These are phyloP conservation scores for Lymantria dispar DNA, from an alignment of 2,888 invertebrate species.

Conservation along the genomic window DNA sequence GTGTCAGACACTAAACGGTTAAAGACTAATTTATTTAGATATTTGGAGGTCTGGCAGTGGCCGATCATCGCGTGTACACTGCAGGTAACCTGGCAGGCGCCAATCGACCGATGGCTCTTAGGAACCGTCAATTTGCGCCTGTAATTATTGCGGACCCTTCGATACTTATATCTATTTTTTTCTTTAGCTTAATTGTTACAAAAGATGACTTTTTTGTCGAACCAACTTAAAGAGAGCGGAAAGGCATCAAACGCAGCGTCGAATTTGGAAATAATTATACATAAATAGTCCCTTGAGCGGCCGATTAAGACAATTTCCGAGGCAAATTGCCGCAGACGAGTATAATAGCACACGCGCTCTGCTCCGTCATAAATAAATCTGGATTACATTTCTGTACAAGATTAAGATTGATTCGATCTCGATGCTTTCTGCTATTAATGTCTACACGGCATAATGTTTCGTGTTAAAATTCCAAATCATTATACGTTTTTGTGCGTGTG, in stretches of 20 bases:
- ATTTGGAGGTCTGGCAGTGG: conserved; percentile 36
- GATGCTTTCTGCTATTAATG: conserved; percentile 79
- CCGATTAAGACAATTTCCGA: conserved; percentile 83
- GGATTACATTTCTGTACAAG: conserved; percentile 81
- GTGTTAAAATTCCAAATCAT: conserved; percentile 77
- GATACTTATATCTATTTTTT: conserved; percentile 82
- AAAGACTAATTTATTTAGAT: conserved; percentile 7
- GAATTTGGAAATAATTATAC: conserved; percentile 83
- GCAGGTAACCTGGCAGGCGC: conserved; percentile 76
- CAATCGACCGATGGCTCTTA: conserved; percentile 67
- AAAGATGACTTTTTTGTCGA: conserved; percentile 83
- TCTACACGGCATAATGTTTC: conserved; percentile 68
- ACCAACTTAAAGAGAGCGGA: conserved; percentile 81
- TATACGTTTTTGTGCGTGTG: conserved; percentile 69
- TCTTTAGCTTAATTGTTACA: conserved; percentile 79
- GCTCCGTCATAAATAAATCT: conserved; percentile 81
- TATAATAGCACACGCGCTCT: conserved; percentile 80
- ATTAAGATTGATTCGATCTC: conserved; percentile 82
- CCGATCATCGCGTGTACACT: conserved; percentile 60
- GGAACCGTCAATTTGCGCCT: conserved; percentile 80
- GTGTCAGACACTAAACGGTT: background rate
- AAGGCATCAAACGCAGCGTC: conserved; percentile 82
- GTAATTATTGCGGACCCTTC: conserved; percentile 83
- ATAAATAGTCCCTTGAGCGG: conserved; percentile 83
- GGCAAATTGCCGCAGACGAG: conserved; percentile 82